Evolutionary conservation across 2,797 vertebrate genomes (phyloP), one percentile per base, ranked within the genome.

Genomic region (Chelon auratus): DNA sequence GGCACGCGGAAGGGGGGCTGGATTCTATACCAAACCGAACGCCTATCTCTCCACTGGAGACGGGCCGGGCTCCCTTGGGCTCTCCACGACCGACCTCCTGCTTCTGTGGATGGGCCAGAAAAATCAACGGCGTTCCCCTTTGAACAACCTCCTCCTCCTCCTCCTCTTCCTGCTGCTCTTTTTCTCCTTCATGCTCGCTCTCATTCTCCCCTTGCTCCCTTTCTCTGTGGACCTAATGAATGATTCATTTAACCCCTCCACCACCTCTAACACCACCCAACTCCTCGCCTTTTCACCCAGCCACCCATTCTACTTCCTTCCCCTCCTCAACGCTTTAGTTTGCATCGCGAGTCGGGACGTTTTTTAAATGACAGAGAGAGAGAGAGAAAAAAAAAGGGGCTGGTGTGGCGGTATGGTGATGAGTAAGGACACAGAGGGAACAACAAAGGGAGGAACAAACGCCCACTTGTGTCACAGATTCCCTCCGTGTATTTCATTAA

Each of bases 181-280:
- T 93, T 80, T 93, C 37, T 75, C 77, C 81, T 76, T 54, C 83
- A 20, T 42, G 17, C 62, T 72, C 53, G 78, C 81, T 62, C 72
- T 63, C 39, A 11, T 45, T 57, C 74, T 77, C 72, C 74, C 80
- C 74, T 63, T 45, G 58, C 86, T 89, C 83, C 82, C 89, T 90
- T 92, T 89, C 92, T 93, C 91, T 79, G 67, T 83, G 91, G 92
- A 93, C 89, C 92, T 94, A 89, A 95, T 95, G 93, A 95, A 95
- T 95, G 83, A 95, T 95, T 93, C 87, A 95, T 95, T 90, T 88
- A 91, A 86, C 88, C 86, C 81, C 84, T 85, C 87, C 87, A 81
- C 81, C 87, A 80, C 84, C 84, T 83, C 85, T 72, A 77, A 43
- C 67, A 80, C 72, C 82, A 77, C 87, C 84, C 90, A 85, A 78